Evolutionary conservation across 2,113 vertebrate genomes (phyloP).

Genomic region (Rhinolophus ferrumequinum): DNA sequence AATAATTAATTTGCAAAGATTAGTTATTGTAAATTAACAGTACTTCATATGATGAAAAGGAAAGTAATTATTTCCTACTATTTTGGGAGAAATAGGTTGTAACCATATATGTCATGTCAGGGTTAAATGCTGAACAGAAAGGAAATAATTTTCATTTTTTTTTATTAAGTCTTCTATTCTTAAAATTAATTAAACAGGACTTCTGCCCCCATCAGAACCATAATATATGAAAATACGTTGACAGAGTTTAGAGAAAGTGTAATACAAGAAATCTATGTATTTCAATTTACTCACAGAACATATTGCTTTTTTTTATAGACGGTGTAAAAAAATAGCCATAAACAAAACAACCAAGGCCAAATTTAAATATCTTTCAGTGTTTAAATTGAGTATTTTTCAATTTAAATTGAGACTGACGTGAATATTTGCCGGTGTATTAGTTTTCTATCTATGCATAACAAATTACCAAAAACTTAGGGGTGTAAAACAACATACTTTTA

Average conservation of each 20-base stretch:
- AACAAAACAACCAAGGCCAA: not conserved
- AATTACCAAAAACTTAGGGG: not conserved
- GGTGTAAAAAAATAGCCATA: slow-evolving; percentile 12
- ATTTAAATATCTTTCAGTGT: not conserved
- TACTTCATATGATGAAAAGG: slow-evolving; percentile 3
- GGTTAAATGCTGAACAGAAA: not conserved
- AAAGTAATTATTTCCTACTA: not conserved
- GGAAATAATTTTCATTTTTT: slow-evolving; percentile 44
- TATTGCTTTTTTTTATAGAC: not conserved
- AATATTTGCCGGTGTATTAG: not conserved
- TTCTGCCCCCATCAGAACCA: not conserved
- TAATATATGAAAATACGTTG: not conserved
- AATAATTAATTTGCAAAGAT: not conserved
- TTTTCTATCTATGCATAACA: not conserved
- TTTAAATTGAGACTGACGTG: not conserved
- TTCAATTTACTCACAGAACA: not conserved
- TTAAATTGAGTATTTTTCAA: too few relatives aligned
- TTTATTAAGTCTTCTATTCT: slow-evolving; percentile 24
- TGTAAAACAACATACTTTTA: not conserved
- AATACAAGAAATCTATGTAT: not conserved
- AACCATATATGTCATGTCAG: not conserved
- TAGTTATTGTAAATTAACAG: not conserved
- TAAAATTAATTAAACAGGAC: not conserved
- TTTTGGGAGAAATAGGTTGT: not conserved
- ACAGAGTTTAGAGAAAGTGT: not conserved